Evolutionary conservation across 2,797 vertebrate genomes (phyloP).

Genomic region (Xiphorhynchus erythropygius): DNA sequence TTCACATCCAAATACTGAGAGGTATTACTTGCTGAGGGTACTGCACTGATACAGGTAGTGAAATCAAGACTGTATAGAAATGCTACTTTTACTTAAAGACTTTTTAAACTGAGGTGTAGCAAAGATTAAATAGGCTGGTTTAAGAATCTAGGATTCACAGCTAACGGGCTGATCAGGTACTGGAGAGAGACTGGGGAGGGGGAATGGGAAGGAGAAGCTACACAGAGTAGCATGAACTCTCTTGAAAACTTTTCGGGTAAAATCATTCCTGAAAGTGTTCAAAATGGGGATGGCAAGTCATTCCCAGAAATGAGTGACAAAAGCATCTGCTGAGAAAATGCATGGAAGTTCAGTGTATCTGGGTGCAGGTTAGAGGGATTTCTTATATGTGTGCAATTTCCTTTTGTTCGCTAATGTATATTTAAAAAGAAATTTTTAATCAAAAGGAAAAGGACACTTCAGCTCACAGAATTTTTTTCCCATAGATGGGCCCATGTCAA

Average conservation of each 20-base stretch:
- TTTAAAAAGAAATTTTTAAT: neutral
- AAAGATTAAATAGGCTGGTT: neutral
- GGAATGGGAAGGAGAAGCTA: neutral
- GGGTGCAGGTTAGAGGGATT: neutral
- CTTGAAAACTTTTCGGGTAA: neutral
- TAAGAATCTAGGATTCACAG: neutral
- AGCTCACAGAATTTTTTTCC: neutral
- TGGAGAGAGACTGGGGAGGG: neutral
- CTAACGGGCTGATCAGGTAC: fast-evolving
- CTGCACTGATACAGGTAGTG: neutral
- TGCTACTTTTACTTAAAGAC: neutral
- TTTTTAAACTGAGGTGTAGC: neutral
- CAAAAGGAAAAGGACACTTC: neutral
- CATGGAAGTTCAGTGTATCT: neutral
- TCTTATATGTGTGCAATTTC: neutral
- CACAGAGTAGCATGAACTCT: neutral
- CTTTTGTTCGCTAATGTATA: neutral
- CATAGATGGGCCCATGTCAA: neutral
- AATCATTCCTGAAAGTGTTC: neutral
- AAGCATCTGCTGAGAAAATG: neutral
- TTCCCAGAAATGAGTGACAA: neutral
- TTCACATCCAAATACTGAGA: neutral
- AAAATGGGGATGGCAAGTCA: neutral
- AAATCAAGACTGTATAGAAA: neutral
- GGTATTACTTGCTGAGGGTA: neutral